Evolutionary conservation across 2,888 invertebrate genomes (phyloP).

Genomic region (Eristalis tenax): DNA sequence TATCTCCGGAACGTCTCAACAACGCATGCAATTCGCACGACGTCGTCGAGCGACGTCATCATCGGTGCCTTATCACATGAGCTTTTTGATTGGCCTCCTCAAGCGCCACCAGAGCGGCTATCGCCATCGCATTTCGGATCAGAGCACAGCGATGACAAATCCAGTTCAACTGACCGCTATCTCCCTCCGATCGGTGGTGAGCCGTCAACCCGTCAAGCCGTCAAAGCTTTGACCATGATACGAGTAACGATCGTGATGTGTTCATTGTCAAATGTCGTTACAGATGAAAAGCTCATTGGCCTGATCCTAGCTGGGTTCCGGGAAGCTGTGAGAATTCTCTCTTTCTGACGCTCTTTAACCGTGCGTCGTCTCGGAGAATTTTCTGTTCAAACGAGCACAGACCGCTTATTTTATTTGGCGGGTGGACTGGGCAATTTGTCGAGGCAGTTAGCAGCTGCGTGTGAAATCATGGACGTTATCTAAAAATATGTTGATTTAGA

Average conservation of each 20-base stretch:
- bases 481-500: slow-evolving; percentile 20
- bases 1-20: slow-evolving; percentile 40
- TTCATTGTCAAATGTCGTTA: slow-evolving; percentile 7
- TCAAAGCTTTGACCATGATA: slow-evolving; percentile 33
- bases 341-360: slow-evolving; percentile 8
- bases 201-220: background rate
- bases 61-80: slow-evolving; percentile 23
- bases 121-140: background rate
- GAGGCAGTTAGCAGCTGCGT: slow-evolving; percentile 46
- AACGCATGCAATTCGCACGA: slow-evolving; percentile 18
- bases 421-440: background rate
- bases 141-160: slow-evolving; percentile 1
- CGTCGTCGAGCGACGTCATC: background rate
- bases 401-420: background rate
- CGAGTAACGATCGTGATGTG: slow-evolving; percentile 21
- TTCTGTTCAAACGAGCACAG: background rate
- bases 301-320: slow-evolving; percentile 27
- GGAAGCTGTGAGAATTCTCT: slow-evolving; percentile 11
- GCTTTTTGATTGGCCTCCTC: slow-evolving; percentile 33
- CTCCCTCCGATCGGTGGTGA: slow-evolving; percentile 16
- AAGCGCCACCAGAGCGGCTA: background rate
- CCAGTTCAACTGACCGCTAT: background rate
- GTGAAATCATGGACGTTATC: slow-evolving; percentile 19
- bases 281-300: slow-evolving; percentile 3
- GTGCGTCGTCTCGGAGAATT: background rate